Conservation (phyloP, 2,888 invertebrate species). For the Tuta absoluta region DNA sequence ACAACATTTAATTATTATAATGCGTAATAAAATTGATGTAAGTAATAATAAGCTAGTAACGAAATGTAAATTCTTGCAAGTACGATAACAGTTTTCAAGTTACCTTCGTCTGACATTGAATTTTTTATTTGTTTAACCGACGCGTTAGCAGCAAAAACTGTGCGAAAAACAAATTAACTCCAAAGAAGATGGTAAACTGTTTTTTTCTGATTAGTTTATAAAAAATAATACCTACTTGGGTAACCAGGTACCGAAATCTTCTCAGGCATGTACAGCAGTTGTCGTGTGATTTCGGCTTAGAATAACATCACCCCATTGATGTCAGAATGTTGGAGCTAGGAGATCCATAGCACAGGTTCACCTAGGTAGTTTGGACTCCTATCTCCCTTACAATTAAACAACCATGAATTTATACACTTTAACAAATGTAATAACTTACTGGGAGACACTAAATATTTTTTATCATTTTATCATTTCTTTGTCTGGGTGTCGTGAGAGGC, state of each 20-base stretch:
- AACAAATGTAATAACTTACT: too few species aligned
- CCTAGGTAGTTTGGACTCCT: too few species aligned
- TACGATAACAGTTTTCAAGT: slow-evolving; percentile 3
- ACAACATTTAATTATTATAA: background rate
- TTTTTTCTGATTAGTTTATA: background rate
- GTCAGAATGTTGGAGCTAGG: too few species aligned
- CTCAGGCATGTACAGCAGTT: too few species aligned
- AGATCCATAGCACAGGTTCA: too few species aligned
- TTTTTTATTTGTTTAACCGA: slow-evolving; percentile 8
- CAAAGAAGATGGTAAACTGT: background rate
- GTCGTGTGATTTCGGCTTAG: too few species aligned
- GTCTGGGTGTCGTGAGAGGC: too few species aligned
- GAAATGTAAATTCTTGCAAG: background rate
- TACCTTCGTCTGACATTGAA: slow-evolving; percentile 16
- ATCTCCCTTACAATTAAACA: too few species aligned
- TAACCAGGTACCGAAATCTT: background rate
- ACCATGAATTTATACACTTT: too few species aligned
- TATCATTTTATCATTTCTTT: too few species aligned
- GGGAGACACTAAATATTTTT: too few species aligned
- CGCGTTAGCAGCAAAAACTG: background rate
- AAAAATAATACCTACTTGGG: background rate
- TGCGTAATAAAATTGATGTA: background rate
- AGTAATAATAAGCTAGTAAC: background rate
- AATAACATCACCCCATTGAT: too few species aligned
- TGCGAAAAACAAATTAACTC: background rate